Evolutionary conservation across 2,888 invertebrate genomes (phyloP).

Genomic region (Scaptomyza flava): DNA sequence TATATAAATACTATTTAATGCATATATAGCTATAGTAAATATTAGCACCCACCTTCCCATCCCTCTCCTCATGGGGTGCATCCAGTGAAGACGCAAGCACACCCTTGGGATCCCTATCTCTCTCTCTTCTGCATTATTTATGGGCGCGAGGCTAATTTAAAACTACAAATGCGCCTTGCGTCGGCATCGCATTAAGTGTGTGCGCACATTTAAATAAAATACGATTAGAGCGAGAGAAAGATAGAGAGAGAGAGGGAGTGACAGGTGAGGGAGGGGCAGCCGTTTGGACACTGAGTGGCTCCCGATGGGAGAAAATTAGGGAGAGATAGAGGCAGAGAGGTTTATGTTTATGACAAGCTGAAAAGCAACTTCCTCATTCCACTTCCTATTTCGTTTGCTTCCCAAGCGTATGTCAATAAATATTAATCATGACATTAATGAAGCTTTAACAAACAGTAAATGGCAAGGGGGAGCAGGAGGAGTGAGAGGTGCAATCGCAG

Average conservation of each 20-base stretch:
- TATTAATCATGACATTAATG: slow-evolving; percentile 82
- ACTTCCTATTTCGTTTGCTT: not conserved
- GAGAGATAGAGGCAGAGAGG: not conserved
- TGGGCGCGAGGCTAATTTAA: slow-evolving; percentile 53
- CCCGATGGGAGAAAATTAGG: not conserved
- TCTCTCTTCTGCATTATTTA: slow-evolving; percentile 58
- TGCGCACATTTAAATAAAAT: slow-evolving; percentile 45
- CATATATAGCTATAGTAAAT: slow-evolving; percentile 17
- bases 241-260: no score
- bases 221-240: slow-evolving; percentile 14
- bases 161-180: slow-evolving; percentile 35
- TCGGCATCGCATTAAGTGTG: slow-evolving; percentile 18
- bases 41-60: not conserved
- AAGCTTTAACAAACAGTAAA: slow-evolving; percentile 69
- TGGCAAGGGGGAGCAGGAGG: not conserved
- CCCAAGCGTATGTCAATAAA: slow-evolving; percentile 68
- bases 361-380: not conserved
- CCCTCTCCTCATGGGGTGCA: not conserved
- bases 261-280: not conserved
- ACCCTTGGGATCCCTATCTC: slow-evolving; percentile 44
- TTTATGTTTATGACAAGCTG: slow-evolving; percentile 14
- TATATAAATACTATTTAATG: slow-evolving; percentile 5
- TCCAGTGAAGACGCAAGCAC: slow-evolving; percentile 52
- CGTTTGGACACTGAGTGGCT: not conserved
- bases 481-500: not conserved